phyloP scores from a whole-genome alignment of 2,797 vertebrate genomes.

The Melanotaenia boesemani region DNA sequence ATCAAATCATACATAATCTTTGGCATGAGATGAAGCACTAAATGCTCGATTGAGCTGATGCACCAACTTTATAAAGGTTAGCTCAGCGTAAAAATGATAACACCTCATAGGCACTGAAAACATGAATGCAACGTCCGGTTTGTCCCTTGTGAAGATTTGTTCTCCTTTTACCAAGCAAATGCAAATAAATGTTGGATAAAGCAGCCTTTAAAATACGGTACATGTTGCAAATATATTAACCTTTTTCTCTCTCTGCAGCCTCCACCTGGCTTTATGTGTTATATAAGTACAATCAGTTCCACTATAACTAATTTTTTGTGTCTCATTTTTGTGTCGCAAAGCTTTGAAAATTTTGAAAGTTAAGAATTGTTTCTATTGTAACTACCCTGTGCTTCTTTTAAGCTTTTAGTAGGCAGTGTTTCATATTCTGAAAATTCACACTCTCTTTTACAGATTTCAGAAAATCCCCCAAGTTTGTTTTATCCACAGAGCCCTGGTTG shows the following conservation, averaged over 20 bases:
- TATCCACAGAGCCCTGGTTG: not conserved
- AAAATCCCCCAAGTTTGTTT: not conserved
- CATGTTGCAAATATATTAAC: not conserved
- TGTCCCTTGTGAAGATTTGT: constrained; percentile 8
- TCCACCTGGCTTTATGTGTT: not conserved
- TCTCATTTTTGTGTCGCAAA: not conserved
- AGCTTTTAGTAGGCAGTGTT: not conserved
- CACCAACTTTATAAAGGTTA: constrained; percentile 70
- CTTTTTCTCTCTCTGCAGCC: not conserved
- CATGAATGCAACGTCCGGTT: constrained; percentile 13
- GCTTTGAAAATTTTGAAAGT: too few relatives aligned
- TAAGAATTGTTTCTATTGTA: too few relatives aligned
- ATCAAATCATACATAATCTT: constrained; percentile 77
- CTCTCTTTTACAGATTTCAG: not conserved
- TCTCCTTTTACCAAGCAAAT: not conserved
- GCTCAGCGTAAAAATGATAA: constrained; percentile 43
- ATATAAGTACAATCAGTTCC: not conserved
- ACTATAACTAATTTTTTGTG: not conserved
- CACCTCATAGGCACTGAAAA: constrained; percentile 6
- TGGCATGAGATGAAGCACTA: constrained; percentile 56
- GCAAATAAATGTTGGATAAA: not conserved
- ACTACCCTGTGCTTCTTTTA: not conserved
- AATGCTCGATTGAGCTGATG: constrained; percentile 64
- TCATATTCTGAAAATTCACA: not conserved
- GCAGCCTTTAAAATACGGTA: not conserved